phyloP scores from a whole-genome alignment of 2,113 vertebrate genomes.

The Aplodontia rufa region DNA sequence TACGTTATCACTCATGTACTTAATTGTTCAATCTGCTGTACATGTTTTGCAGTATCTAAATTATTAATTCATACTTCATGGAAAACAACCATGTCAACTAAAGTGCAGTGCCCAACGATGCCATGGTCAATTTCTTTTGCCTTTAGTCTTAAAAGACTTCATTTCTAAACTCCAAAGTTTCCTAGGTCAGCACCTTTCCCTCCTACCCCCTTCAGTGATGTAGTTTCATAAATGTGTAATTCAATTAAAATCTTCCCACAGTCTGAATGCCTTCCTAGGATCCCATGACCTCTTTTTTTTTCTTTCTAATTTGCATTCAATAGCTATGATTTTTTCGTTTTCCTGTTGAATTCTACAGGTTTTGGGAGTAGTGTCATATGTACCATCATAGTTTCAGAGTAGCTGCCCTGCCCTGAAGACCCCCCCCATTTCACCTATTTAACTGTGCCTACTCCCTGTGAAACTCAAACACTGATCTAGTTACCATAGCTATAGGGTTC shows the following conservation, averaged over 20 bases:
- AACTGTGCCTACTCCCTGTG: too few species aligned
- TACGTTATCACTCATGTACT: background rate
- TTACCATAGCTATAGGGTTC: background rate
- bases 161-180: background rate
- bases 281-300: background rate
- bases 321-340: background rate
- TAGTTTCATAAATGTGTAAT: background rate
- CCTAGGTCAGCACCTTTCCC: background rate
- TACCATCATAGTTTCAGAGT: background rate
- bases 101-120: rapidly evolving
- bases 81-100: background rate
- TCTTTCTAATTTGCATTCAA: background rate
- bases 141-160: background rate
- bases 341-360: background rate
- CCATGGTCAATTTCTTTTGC: background rate
- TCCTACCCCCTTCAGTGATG: background rate
- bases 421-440: background rate
- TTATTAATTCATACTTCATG: background rate
- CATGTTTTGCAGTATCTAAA: background rate
- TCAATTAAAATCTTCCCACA: background rate
- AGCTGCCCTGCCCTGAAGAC: background rate
- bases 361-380: background rate
- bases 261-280: background rate
- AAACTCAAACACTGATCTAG: background rate
- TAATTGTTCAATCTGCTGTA: background rate